These are phyloP conservation scores for Myocastor coypus DNA, from an alignment of 2,113 vertebrate genomes.

Conservation along the genomic window DNA sequence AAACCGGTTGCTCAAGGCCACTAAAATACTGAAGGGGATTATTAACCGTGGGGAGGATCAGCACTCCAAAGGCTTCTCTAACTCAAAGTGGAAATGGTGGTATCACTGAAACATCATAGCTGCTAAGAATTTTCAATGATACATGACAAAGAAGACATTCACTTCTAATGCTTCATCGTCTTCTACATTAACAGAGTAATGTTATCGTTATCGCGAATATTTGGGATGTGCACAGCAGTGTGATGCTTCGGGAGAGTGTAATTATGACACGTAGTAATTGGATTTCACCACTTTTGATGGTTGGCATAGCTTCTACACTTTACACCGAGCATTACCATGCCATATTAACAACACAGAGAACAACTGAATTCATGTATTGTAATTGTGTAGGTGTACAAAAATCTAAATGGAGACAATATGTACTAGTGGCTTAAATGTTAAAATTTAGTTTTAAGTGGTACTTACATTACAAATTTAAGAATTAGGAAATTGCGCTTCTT, in stretches of 20 bases:
- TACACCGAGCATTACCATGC: background rate
- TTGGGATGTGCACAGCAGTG: background rate
- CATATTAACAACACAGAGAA: background rate
- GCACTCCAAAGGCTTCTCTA: constrained; percentile 50
- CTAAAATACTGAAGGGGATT: constrained; percentile 77
- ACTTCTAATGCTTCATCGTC: constrained; percentile 36
- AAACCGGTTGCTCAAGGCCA: constrained; percentile 83
- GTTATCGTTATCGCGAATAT: background rate
- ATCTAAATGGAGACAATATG: background rate
- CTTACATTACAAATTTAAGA: background rate
- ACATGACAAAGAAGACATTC: constrained; percentile 37
- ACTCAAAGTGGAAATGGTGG: constrained; percentile 45
- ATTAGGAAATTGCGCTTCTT: constrained; percentile 7
- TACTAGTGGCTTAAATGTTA: constrained; percentile 33
- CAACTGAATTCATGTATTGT: constrained; percentile 38
- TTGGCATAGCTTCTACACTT: constrained; percentile 8
- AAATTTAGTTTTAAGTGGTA: constrained; percentile 44
- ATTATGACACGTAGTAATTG: background rate
- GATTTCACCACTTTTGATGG: constrained; percentile 4
- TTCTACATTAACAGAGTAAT: constrained; percentile 1
- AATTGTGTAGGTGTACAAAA: constrained; percentile 27
- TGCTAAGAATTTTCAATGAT: constrained; percentile 47
- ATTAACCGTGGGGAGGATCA: constrained; percentile 63
- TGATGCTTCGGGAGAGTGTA: background rate
- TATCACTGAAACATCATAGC: constrained; percentile 24